These are phyloP conservation scores for Eulemur albifrons DNA, from an alignment of 2,797 vertebrate genomes.

Conservation along the genomic window DNA sequence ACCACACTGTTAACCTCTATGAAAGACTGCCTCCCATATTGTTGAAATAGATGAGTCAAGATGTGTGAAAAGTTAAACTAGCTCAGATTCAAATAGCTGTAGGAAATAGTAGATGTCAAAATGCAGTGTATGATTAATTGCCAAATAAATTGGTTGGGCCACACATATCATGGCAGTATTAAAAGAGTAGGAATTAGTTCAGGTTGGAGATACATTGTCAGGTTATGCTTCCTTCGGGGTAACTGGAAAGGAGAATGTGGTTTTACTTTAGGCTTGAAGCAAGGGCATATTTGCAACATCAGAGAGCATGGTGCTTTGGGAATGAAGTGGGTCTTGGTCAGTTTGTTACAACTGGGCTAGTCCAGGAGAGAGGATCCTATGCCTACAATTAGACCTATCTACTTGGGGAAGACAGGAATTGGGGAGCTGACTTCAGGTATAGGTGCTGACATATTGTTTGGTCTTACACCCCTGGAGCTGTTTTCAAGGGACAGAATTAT, in stretches of 20 bases:
- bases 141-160: neutral
- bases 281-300: neutral
- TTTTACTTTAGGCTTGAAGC: neutral
- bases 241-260: neutral
- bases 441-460: neutral
- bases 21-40: neutral
- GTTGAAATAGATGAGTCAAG: neutral
- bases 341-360: neutral
- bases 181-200: neutral
- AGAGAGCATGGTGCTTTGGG: neutral
- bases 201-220: neutral
- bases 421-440: neutral
- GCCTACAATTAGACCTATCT: neutral
- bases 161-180: neutral
- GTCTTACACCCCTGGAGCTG: neutral
- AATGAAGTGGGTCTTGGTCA: neutral
- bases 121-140: neutral
- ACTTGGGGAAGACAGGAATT: neutral
- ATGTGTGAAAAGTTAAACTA: constrained; percentile 25
- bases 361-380: neutral
- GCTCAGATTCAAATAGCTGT: neutral
- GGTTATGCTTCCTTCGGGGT: neutral
- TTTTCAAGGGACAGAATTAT: neutral
- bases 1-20: neutral
- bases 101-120: constrained; percentile 1